Percentiles rank a stretch among this genome's conserved stretches.
phyloP scores from a whole-genome alignment of 2,113 vertebrate genomes.

The Rallus limicola region DNA sequence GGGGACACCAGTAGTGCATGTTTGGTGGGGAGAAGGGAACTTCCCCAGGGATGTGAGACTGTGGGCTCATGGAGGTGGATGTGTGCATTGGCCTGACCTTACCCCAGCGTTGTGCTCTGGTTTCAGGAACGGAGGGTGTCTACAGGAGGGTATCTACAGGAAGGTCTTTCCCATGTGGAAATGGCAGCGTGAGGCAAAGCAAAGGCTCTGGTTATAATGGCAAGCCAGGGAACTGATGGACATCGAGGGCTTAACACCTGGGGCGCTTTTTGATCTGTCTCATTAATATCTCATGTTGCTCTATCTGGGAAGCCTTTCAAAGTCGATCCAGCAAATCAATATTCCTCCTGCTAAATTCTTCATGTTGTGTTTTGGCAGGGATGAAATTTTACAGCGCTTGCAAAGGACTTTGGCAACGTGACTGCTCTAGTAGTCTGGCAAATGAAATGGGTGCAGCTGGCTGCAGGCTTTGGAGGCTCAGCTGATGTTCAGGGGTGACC shows the following conservation, averaged over 20 bases:
- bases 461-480: not conserved
- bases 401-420: not conserved
- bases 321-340: not conserved
- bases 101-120: accelerated
- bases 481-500: not conserved
- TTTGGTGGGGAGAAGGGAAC: accelerated
- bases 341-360: not conserved
- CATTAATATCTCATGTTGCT: not conserved
- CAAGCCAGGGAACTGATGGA: not conserved
- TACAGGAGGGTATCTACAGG: not conserved
- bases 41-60: accelerated
- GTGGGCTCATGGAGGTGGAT: accelerated
- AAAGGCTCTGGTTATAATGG: not conserved
- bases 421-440: not conserved
- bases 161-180: not conserved
- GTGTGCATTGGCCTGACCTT: not conserved
- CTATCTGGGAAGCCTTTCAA: not conserved
- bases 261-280: not conserved
- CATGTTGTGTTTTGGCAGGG: not conserved
- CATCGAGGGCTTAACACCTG: not conserved
- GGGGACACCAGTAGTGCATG: accelerated
- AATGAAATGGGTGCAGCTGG: not conserved
- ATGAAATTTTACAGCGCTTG: not conserved
- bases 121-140: not conserved
- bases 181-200: not conserved